A percentile compares a stretch with the other conserved stretches of the same genome.
These are phyloP conservation scores for Mustela lutreola DNA, from an alignment of 2,113 vertebrate genomes.

Conservation along the genomic window DNA sequence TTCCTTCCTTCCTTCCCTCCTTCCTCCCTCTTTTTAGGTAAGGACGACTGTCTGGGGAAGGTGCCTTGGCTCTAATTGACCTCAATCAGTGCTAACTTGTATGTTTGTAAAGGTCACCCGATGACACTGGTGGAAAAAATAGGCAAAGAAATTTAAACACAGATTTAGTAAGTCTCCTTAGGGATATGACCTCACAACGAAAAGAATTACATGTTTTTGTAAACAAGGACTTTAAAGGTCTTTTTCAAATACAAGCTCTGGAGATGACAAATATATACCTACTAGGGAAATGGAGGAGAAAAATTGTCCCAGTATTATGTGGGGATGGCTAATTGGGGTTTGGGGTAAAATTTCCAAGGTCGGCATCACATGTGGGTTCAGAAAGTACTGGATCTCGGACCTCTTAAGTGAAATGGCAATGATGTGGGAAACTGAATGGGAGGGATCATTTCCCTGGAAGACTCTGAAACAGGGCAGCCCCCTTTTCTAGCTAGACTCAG, in stretches of 20 bases:
- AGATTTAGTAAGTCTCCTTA: background rate
- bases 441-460: background rate
- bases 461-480: background rate
- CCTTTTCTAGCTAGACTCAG: background rate
- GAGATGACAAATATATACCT: background rate
- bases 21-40: background rate
- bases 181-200: background rate
- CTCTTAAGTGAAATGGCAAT: background rate
- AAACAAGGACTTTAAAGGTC: constrained; percentile 56
- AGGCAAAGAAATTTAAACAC: constrained; percentile 1
- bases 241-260: constrained; percentile 39
- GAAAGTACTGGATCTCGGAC: background rate
- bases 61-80: background rate
- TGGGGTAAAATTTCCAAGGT: background rate
- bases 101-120: constrained; percentile 35
- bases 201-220: constrained; percentile 35
- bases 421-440: background rate
- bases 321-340: background rate
- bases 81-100: background rate
- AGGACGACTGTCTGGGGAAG: background rate
- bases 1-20: too few relatives aligned
- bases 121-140: background rate
- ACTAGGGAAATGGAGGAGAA: background rate
- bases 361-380: background rate
- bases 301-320: background rate